phyloP scores from a whole-genome alignment of 2,113 vertebrate species.

The Chroicocephalus ridibundus region DNA sequence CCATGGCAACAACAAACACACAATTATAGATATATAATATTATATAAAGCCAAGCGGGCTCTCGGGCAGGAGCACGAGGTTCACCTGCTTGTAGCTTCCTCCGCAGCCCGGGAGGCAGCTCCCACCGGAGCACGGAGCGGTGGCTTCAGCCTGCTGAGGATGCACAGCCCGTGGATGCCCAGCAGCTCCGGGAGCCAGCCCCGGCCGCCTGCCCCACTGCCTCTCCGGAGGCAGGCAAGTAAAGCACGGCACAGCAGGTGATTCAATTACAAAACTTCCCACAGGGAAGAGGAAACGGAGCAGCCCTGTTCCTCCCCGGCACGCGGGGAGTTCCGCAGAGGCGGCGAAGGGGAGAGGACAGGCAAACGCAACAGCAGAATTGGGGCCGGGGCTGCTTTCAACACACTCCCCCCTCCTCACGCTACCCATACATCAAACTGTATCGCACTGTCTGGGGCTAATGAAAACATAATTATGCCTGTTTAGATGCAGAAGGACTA shows the following conservation, averaged over 20 bases:
- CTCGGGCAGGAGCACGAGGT: background rate
- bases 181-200: background rate
- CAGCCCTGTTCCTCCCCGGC: background rate
- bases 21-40: slow-evolving; percentile 52
- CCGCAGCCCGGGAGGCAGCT: background rate
- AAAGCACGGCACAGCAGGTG: background rate
- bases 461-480: slow-evolving; percentile 63
- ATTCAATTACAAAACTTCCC: background rate
- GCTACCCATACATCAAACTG: background rate
- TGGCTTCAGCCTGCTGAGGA: background rate
- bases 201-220: background rate
- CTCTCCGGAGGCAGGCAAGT: background rate
- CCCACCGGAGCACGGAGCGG: rapidly evolving
- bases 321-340: background rate
- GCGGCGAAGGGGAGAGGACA: background rate
- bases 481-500: slow-evolving; percentile 59
- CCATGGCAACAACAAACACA: slow-evolving; percentile 66
- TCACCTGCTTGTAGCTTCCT: background rate
- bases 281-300: background rate
- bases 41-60: slow-evolving; percentile 29
- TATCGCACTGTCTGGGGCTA: slow-evolving; percentile 55
- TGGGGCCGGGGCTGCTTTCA: background rate
- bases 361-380: background rate
- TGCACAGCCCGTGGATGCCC: rapidly evolving
- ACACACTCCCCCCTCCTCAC: background rate